Evolutionary conservation across 2,888 invertebrate species (phyloP).

Genomic region (Noctua comes): DNA sequence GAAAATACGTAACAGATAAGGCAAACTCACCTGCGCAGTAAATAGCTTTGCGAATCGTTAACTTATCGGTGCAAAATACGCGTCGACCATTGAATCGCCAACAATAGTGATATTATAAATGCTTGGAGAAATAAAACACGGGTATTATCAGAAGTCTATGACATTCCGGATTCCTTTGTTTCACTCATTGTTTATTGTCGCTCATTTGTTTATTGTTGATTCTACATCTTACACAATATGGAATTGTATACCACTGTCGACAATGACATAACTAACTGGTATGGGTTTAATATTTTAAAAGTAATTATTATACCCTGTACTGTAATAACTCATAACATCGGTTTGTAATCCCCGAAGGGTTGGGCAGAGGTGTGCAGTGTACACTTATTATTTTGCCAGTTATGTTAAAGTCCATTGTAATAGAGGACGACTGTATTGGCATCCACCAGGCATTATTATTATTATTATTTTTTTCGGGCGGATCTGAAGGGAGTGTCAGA

Average conservation of each 20-base stretch:
- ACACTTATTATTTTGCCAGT: too few species aligned
- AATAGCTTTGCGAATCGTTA: constrained; percentile 19
- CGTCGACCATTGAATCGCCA: neutral
- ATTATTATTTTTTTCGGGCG: too few species aligned
- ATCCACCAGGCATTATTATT: too few species aligned
- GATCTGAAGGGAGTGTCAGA: too few species aligned
- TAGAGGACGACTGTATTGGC: too few species aligned
- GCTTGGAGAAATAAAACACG: neutral
- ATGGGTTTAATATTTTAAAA: neutral
- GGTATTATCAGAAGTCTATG: neutral
- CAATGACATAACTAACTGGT: neutral
- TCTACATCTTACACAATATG: neutral
- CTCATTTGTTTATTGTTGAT: neutral
- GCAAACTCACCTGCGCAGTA: neutral
- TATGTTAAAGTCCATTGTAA: too few species aligned
- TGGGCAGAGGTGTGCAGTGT: too few species aligned
- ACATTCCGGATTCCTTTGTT: neutral
- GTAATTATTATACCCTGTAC: too few species aligned
- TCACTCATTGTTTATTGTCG: too few species aligned
- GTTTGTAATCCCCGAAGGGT: too few species aligned
- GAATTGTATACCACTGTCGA: neutral
- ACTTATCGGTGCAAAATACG: neutral
- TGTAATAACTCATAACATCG: too few species aligned
- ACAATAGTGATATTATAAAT: neutral
- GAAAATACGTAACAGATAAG: constrained; percentile 20